Evolutionary conservation across 2,113 vertebrate genomes (phyloP), one percentile per base, ranked within the genome.

Genomic region (Neopipo cinnamomea): DNA sequence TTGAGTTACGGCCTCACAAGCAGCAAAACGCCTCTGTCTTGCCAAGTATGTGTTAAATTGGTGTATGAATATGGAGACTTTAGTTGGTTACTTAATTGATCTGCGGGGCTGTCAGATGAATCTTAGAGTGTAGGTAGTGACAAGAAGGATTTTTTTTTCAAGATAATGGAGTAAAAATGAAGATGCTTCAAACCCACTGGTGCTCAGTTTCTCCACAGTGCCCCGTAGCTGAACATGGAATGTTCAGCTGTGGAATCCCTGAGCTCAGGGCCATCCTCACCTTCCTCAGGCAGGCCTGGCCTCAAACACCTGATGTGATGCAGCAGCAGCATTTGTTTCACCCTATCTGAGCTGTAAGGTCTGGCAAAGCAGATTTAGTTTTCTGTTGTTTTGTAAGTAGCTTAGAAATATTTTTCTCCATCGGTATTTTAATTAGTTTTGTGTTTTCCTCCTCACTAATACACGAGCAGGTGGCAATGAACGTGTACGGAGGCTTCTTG

Each of bases 21-120:
- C n/a, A 65, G 92, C 59, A 73, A 85, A 97, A 96, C 31, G 16
- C 50, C 89, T 83, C 66, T 53, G 62, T 89, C 93, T 95, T 93
- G 68, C 73, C 55, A 92, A 78, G 41, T 68, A 6, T 61, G 46
- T 75, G 89, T 90, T 96, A 86, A 79, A 93, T 96, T 82, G 74
- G 35, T 50, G 55, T 79, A 72, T 72, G 96, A 96, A 93, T 95
- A 88, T 66, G 52, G 85, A 95, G 87, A 78, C 21, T 75, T 65
- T 31, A 42, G 50, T 85, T 87, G 92, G 49, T 87, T 80, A 91
- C 63, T 91, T 97, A 97, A 97, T 91, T 96, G 82, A 94, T 84
- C 61, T 37, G 25, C 27, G 67, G 86, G 89, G 78, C 73, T 96
- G 67, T 93, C 82, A 92, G 75, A 46, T 95, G 85, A 96, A 82